Evolutionary conservation across 2,797 vertebrate genomes (phyloP), one percentile per base, ranked within the genome.

Genomic region (Oryzias dopingdopingensis): DNA sequence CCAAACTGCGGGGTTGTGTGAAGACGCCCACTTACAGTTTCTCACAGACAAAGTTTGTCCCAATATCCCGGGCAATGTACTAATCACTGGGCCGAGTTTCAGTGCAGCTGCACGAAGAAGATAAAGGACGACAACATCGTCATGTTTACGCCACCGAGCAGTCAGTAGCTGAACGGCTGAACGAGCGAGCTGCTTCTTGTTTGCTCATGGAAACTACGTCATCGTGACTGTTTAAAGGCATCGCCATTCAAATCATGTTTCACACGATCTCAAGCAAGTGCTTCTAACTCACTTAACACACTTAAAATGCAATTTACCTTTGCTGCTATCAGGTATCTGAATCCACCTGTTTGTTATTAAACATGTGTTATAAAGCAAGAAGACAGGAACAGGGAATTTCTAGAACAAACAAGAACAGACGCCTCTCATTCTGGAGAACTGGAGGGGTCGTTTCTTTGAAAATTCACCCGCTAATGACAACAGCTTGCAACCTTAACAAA

Each of bases 141-240:
- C 82, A 67, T 86, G 75, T 89, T 85, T 78, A 65, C 74, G 78
- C 46, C 55, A 43, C 57, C 15, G 67, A 70, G 29, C 32, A 62
- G 26, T 6, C 54, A 60, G 66, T 65, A 48, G 46, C 23, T 50
- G 42, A 26, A 32, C 29, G 42, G 42, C 56, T 44, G 26, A 54
- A 46, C 22, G 10, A 12, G 32, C 14, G 15, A 12, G 14, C 52
- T 37, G 32, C 56, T 37, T 41, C 32, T 49, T 0, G 13, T 14
- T 42, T 67, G 55, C 65, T 42, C 70, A 26, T 6, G 16, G 53
- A 48, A 49, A 23, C 18, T 1, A 66, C 79, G 81, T 82, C 79
- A 79, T 72, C 66, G 32, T 13, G 42, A 29, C 41, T 12, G 43
- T 59, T 68, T 64, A 74, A 77, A 61, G 52, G 16, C 49, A 2